A percentile compares a stretch with the other conserved stretches of the same genome.
Conservation (phyloP, 2,797 vertebrate species). For the Xiphophorus birchmanni region DNA sequence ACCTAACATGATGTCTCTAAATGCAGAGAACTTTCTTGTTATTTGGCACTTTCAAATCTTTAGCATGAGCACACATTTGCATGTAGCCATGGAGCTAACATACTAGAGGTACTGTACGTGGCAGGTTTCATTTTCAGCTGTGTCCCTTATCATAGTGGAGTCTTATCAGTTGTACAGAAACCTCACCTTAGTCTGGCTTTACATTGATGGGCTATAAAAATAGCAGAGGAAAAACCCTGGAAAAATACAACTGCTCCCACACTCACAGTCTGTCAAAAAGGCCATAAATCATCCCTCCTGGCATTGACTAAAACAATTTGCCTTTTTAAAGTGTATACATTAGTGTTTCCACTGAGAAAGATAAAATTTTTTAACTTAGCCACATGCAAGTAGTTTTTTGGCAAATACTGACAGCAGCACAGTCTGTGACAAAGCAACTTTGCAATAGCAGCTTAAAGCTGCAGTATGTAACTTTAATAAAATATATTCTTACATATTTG, state of each 20-base stretch:
- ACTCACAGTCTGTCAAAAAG: not conserved
- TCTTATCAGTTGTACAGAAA: conserved; percentile 2
- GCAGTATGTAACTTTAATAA: too few species aligned
- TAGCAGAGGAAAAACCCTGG: not conserved
- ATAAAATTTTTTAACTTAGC: not conserved
- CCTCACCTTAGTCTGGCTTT: not conserved
- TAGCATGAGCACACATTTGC: not conserved
- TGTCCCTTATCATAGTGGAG: not conserved
- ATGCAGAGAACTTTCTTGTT: not conserved
- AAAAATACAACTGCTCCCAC: not conserved
- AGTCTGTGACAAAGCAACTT: not conserved
- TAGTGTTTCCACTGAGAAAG: not conserved
- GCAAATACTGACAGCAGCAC: not conserved
- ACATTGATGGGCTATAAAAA: not conserved
- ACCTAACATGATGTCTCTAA: not conserved
- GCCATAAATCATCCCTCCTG: not conserved
- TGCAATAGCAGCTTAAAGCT: not conserved
- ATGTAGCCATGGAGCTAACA: not conserved
- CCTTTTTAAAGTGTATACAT: not conserved
- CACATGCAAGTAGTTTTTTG: not conserved
- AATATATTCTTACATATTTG: too few species aligned
- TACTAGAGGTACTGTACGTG: not conserved
- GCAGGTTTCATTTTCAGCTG: not conserved
- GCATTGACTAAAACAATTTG: not conserved
- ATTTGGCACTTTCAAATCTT: not conserved